Evolutionary conservation across 1,140 invertebrate genomes (phyloP).

Genomic region (Drosophila mayri): DNA sequence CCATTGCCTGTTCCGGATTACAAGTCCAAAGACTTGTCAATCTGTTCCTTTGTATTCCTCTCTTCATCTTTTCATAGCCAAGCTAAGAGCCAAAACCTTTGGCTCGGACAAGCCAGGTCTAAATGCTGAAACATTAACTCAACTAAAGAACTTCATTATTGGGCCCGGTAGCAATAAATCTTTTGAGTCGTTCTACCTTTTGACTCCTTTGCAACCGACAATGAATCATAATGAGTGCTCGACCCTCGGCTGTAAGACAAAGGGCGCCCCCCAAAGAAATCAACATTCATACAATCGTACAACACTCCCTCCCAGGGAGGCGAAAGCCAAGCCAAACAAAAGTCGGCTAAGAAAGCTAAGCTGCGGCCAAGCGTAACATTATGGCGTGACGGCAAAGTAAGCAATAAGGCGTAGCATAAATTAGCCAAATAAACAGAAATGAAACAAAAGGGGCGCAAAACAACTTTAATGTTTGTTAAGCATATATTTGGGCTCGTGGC

Average conservation of each 20-base stretch:
- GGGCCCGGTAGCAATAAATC: constrained; percentile 60
- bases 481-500: constrained; percentile 5
- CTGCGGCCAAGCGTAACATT: constrained; percentile 65
- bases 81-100: constrained; percentile 20
- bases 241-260: constrained; percentile 28
- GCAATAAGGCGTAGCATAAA: constrained; percentile 81
- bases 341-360: constrained; percentile 35
- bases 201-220: constrained; percentile 60
- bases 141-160: constrained; percentile 73
- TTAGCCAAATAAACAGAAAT: constrained; percentile 72
- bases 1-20: constrained; percentile 1
- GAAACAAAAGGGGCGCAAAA: constrained; percentile 53
- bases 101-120: constrained; percentile 26
- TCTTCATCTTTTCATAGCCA: neutral
- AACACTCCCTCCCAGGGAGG: neutral
- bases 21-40: constrained; percentile 24
- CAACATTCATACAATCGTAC: constrained; percentile 42
- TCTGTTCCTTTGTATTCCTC: constrained; percentile 10
- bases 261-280: constrained; percentile 30
- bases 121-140: constrained; percentile 72
- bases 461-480: constrained; percentile 81
- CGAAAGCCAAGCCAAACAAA: constrained; percentile 2
- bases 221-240: constrained; percentile 74
- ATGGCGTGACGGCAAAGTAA: constrained; percentile 74
- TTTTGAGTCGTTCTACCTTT: constrained; percentile 71